Evolutionary conservation across 1,140 invertebrate species (phyloP), one percentile per base, ranked within the genome.

Genomic region (Drosophila parabipectinata): DNA sequence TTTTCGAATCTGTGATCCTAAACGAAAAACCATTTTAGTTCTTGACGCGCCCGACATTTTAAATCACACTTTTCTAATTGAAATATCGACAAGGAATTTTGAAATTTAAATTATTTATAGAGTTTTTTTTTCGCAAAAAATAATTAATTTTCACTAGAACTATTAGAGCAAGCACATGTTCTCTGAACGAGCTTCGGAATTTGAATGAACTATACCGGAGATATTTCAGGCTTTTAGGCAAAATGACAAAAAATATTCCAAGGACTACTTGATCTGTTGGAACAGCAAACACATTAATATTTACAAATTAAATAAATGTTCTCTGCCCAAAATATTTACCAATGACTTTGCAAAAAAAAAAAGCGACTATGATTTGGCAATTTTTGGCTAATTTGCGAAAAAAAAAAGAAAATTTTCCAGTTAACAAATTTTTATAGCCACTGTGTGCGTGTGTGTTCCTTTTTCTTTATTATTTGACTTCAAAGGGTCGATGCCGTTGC

Each of bases 401-500:
- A n/a, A 24, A 28, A 28, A 1, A 28, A 28, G 21, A 21, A 21
- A 51, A 41, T 44, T 64, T 67, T 67, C 59, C 63, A 34, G 34
- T 4, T 32, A 67, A 64, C 56, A 48, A 60, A 48, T 64, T 28
- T 64, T 41, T 30, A 9, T 30, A 26, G 26, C 21, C 37, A 5
- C 24, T 30, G 48, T 51, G 28, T 68, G 66, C 32, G 62, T 67
- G 57, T 62, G 34, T 18, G 18, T 18, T 18, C 28, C 9, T 3
- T 4, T 44, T 18, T 9, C 8, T 45, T 45, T 15, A 15, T 45
- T 45, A 8, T 45, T 45, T 18, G 15, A 10, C 37, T 73, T 60
- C 58, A 72, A 73, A 72, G 71, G 15, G 10, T 9, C 2, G 24
- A 9, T 41, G 69, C 56, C 71, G 56, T 47, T 24, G 26, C 71